Evolutionary conservation across 2,888 invertebrate species (phyloP), one percentile per base, ranked within the genome.

Genomic region (Muschampia plurimacula): DNA sequence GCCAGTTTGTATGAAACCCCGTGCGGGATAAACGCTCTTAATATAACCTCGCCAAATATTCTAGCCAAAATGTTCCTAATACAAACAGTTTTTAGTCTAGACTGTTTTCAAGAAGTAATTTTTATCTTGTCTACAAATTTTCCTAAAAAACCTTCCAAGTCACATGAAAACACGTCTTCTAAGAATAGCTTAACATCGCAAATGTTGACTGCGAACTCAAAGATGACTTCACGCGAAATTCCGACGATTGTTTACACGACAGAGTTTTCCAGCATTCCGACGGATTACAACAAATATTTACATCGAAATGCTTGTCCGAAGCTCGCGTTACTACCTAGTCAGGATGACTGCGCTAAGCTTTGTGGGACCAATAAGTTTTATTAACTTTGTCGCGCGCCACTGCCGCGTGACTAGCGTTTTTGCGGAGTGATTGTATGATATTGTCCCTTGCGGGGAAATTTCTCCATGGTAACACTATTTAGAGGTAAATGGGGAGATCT

Each of bases 381-480:
- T 82, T 80, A 81, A 78, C 79, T 76, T 79, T 78, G 82, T 79
- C 81, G 74, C 74, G 63, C 74, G 52, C 44, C 57, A 57, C 55
- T 41, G 28, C 49, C 64, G 69, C 69, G 44, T 64, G 69, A 70
- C 63, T 55, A 32, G 69, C 69, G 39, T 28, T 70, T 70, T 57
- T 59, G 32, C 62, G 5, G n/a, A 46, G 36, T 59, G 36, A 68
- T 49, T 63, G 57, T 57, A 60, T 63, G 55, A 44, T 57, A 44
- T 67, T 57, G 60, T 9, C 52, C 52, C 32, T 52, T 65, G 59
- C 59, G 46, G 32, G 49, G 36, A 7, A 52, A 7, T 15, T 52
- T 12, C 15, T 52, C 10, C 10, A 52, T 8, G 15, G n/a, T 52
- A 7, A 10, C 4, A 12, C 44, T 46, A 52, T 6, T 8, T n/a